Evolutionary conservation across 2,113 vertebrate species (phyloP).

Genomic region (Stictonetta naevosa): DNA sequence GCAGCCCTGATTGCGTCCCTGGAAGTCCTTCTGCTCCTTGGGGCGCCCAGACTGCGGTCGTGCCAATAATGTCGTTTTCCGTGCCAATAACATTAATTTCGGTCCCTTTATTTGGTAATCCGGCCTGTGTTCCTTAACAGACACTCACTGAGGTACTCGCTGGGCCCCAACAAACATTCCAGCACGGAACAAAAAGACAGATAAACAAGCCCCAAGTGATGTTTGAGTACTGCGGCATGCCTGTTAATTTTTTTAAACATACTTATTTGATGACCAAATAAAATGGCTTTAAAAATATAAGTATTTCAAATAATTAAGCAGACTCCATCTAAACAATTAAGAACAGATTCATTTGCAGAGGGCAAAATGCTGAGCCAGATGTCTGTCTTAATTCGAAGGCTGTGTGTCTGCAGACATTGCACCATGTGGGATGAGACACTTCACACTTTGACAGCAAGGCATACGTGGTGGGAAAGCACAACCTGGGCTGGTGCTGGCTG

Average conservation of each 20-base stretch:
- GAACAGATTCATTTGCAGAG: fast-evolving
- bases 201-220: neutral
- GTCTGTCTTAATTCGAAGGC: too few species aligned
- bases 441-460: fast-evolving
- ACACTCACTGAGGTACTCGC: fast-evolving
- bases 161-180: too few species aligned
- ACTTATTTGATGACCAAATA: neutral
- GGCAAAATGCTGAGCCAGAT: neutral
- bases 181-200: fast-evolving
- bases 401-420: fast-evolving
- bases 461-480: fast-evolving
- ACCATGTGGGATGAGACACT: fast-evolving
- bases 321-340: neutral
- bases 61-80: too few species aligned
- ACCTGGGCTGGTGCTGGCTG: fast-evolving
- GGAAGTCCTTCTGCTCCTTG: too few species aligned
- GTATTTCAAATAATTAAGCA: neutral
- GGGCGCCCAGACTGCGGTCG: neutral
- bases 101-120: neutral
- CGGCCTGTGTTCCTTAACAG: neutral
- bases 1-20: neutral
- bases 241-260: neutral
- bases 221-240: fast-evolving
- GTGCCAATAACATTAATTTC: fast-evolving
- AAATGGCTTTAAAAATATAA: neutral